Conservation (phyloP, 2,797 vertebrate genomes). For the Cossypha caffra region DNA sequence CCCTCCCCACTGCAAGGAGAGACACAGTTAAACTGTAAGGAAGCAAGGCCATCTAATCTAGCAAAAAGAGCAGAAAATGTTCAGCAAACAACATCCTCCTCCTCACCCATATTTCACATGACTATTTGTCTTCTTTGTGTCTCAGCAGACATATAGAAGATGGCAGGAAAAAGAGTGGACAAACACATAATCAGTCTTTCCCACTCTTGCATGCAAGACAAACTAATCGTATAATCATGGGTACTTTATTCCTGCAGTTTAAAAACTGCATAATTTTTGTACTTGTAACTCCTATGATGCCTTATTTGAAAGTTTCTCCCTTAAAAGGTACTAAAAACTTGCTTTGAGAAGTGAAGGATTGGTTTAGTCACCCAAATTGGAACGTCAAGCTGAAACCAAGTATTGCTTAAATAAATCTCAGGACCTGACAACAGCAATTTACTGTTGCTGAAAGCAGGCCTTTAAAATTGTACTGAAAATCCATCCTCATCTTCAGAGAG, state of each 20-base stretch:
- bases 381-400: background rate
- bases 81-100: background rate
- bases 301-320: constrained; percentile 10
- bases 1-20: background rate
- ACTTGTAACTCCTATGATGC: background rate
- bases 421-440: background rate
- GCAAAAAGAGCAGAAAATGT: background rate
- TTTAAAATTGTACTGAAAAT: background rate
- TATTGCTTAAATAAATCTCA: constrained; percentile 28
- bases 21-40: background rate
- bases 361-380: constrained; percentile 17
- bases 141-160: background rate
- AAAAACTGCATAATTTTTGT: background rate
- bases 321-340: constrained; percentile 43
- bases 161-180: background rate
- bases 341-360: constrained; percentile 2
- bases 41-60: background rate
- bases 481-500: background rate
- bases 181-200: background rate
- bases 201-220: background rate
- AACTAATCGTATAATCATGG: background rate
- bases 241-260: background rate
- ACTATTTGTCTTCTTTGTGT: background rate
- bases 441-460: background rate
- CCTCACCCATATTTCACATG: background rate